These are phyloP conservation scores for Eospalax fontanierii DNA, from an alignment of 2,797 vertebrate species.

Conservation along the genomic window DNA sequence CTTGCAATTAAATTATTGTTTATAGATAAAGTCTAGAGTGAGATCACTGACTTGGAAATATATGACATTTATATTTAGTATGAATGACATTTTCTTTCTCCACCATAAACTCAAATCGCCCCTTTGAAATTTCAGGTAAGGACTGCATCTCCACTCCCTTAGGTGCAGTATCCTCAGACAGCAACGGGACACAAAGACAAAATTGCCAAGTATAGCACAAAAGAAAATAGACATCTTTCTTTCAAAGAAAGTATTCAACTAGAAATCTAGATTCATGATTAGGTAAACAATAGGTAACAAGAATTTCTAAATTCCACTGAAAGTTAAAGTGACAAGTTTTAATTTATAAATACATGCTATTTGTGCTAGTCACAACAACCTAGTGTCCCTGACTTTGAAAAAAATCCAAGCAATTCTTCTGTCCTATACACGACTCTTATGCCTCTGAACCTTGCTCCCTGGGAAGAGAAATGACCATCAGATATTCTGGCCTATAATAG, in stretches of 20 bases:
- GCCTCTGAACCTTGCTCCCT: not conserved
- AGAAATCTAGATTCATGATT: not conserved
- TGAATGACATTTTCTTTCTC: slow-evolving; percentile 22
- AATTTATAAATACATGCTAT: not conserved
- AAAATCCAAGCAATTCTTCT: not conserved
- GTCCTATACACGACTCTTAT: not conserved
- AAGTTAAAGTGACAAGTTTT: not conserved
- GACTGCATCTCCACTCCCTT: too few species aligned
- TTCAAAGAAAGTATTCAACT: not conserved
- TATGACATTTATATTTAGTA: slow-evolving; percentile 7
- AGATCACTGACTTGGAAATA: slow-evolving; percentile 56
- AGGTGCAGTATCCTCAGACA: slow-evolving; percentile 28
- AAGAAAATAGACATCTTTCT: not conserved
- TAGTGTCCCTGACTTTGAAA: not conserved
- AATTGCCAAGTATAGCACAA: not conserved
- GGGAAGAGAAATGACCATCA: not conserved
- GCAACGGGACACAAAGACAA: not conserved
- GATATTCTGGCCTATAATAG: not conserved
- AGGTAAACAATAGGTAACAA: not conserved
- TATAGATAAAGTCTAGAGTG: slow-evolving; percentile 35
- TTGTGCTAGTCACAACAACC: not conserved
- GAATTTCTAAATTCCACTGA: not conserved
- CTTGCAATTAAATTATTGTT: slow-evolving; percentile 35
- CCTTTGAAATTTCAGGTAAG: not conserved
- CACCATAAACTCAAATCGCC: not conserved